Base-by-base conservation (phyloP, 2,797 vertebrate species). In the Taeniopygia guttata region DNA sequence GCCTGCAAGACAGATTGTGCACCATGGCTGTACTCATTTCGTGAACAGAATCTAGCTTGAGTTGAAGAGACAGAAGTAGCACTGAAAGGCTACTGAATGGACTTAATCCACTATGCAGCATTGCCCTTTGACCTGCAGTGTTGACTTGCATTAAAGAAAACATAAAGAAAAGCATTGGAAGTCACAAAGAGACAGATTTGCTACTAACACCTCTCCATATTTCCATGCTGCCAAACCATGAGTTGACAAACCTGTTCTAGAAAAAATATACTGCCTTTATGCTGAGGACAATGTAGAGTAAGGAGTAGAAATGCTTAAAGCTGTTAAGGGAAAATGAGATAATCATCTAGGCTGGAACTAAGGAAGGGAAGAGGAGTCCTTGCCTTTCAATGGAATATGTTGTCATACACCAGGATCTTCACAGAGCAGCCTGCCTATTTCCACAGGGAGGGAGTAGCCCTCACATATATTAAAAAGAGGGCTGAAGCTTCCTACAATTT, bases 261-360 rank as follows among this genome's bases (percentile, higher is more conserved):
- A 32, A 36, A 43, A 49, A 84, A 89, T 12, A 40, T 34, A 38
- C 38, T 67, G 23, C 17, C 58, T 15, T 78, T 84, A 30, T 80
- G 15, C 10, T 63, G 52, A 70, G 63, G 40, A 48, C 23, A 48
- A 52, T 14, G 5, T n/a, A n/a, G 38, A 62, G 7, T n/a, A 67
- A 74, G 20, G 8, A 77, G 19, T 16, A 83, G 49, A 68, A 84
- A 46, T 21, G 4, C 81, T 84, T 85, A 95, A 18, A 88, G 25
- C 29, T 79, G 29, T 19, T 68, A 69, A 81, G 74, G 27, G n/a
- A 86, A 95, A 90, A 89, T 16, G 23, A 80, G 45, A 55, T 15
- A 20, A 68, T 13, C 62, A 51, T 40, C 73, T 76, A 36, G 17
- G 10, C 66, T 74, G 45, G 21, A 79, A 59, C 7, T 43, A 56